These are phyloP conservation scores for Phylloscopus collybita DNA, from an alignment of 2,797 vertebrate species.

Conservation along the genomic window DNA sequence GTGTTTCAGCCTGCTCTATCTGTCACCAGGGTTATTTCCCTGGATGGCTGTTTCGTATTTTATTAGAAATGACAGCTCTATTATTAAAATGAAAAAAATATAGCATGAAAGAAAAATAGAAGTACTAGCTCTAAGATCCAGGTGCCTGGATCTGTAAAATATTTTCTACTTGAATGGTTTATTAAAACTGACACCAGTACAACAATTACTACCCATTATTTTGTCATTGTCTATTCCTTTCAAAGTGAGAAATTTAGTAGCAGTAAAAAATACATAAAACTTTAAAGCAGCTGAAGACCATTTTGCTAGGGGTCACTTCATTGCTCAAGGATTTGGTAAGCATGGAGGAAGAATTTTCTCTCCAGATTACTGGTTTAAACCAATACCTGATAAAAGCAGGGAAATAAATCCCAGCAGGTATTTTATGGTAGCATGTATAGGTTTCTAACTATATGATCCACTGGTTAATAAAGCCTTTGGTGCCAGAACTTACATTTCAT, in stretches of 20 bases:
- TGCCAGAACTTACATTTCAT: conserved; percentile 4
- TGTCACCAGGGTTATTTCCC: conserved; percentile 72
- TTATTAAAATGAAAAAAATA: conserved; percentile 76
- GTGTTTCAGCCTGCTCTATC: conserved; percentile 46
- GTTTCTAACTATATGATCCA: not conserved
- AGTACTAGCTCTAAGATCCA: conserved; percentile 56
- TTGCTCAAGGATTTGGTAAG: not conserved
- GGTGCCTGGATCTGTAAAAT: conserved; percentile 48
- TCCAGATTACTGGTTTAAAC: not conserved
- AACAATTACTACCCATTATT: conserved; percentile 79
- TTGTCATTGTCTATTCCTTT: conserved; percentile 68
- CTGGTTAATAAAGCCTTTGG: conserved; percentile 29
- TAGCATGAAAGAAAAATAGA: conserved; percentile 53
- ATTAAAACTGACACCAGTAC: conserved; percentile 69
- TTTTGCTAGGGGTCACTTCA: not conserved
- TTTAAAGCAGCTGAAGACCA: conserved; percentile 9
- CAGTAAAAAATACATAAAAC: conserved; percentile 40
- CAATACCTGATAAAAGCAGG: not conserved
- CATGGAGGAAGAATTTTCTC: conserved; percentile 3
- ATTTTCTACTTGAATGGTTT: conserved; percentile 57
- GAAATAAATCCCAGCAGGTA: not conserved
- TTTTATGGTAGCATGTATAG: not conserved
- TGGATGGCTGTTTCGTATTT: conserved; percentile 71
- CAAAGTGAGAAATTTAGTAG: conserved; percentile 49
- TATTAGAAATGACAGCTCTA: conserved; percentile 80